Percentiles rank a stretch among this genome's conserved stretches.
Evolutionary conservation across 2,888 invertebrate species (phyloP).

Genomic region (Leptodirus hochenwartii): DNA sequence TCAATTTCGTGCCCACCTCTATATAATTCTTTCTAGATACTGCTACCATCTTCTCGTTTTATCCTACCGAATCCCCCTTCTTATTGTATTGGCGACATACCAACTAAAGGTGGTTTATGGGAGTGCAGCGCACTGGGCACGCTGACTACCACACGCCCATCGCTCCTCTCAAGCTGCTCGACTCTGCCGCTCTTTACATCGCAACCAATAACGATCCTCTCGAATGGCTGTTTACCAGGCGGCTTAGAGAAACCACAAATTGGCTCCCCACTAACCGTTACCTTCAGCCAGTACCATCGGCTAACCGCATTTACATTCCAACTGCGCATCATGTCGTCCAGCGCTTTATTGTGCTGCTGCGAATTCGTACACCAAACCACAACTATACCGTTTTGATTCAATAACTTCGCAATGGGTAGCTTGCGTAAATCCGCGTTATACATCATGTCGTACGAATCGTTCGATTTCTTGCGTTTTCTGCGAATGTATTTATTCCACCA

Average conservation of each 20-base stretch:
- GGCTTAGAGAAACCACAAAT: slow-evolving; percentile 46
- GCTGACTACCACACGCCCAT: slow-evolving; percentile 51
- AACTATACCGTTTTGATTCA: slow-evolving; percentile 45
- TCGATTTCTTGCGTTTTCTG: slow-evolving; percentile 47
- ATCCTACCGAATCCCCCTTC: no score
- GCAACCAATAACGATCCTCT: slow-evolving; percentile 49
- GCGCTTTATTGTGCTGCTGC: slow-evolving; percentile 42
- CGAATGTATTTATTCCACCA: slow-evolving; percentile 94
- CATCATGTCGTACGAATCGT: slow-evolving; percentile 64
- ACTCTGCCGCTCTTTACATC: neutral
- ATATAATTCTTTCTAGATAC: no score
- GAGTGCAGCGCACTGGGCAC: slow-evolving; percentile 87
- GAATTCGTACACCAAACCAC: slow-evolving; percentile 91
- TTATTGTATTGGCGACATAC: no score
- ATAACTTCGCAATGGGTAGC: slow-evolving; percentile 48
- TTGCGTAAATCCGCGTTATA: slow-evolving; percentile 51
- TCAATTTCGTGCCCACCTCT: no score
- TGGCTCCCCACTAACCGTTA: slow-evolving; percentile 47
- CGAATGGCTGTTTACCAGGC: slow-evolving; percentile 74
- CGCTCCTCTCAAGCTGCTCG: slow-evolving; percentile 8
- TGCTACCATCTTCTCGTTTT: no score
- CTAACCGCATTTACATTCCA: slow-evolving; percentile 59
- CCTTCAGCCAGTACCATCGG: slow-evolving; percentile 82
- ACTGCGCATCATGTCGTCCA: slow-evolving; percentile 54
- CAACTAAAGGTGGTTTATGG: slow-evolving; percentile 77